These are phyloP conservation scores for Aplysia californica DNA, from an alignment of 1,140 invertebrate species.

Conservation along the genomic window DNA sequence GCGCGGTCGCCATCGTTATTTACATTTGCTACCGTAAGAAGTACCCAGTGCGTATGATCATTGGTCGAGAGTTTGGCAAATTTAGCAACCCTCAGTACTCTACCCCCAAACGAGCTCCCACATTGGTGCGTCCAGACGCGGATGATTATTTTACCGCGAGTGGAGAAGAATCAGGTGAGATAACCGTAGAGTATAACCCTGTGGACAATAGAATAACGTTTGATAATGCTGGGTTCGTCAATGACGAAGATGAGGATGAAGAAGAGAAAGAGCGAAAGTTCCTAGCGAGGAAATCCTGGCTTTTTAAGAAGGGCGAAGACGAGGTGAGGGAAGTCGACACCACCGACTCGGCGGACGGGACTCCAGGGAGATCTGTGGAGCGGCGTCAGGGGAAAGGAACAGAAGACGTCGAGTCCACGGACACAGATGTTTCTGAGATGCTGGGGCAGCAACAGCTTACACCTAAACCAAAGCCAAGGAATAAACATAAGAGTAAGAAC, in stretches of 20 bases:
- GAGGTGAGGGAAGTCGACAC: background rate
- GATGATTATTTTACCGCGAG: conserved; percentile 32
- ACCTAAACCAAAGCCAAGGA: background rate
- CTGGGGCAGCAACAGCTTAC: background rate
- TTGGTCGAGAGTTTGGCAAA: conserved; percentile 64
- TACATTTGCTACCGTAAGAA: conserved; percentile 57
- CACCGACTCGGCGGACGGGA: too few species aligned
- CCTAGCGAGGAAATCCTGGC: conserved; percentile 22
- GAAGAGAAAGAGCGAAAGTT: conserved; percentile 34
- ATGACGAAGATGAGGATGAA: too few species aligned
- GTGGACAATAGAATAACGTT: background rate
- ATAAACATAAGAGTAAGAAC: too few species aligned
- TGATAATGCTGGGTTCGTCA: conserved; percentile 17
- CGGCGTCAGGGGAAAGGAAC: too few species aligned
- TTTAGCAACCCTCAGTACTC: conserved; percentile 65
- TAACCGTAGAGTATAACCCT: background rate
- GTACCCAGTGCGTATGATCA: conserved; percentile 63
- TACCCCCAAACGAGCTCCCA: conserved; percentile 32
- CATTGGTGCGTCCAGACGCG: conserved; percentile 38
- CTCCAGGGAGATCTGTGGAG: too few species aligned
- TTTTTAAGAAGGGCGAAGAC: conserved; percentile 28
- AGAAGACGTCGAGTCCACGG: background rate
- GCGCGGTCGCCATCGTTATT: conserved; percentile 18
- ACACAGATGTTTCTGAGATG: background rate
- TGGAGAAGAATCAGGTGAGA: background rate